phyloP scores from a whole-genome alignment of 2,888 invertebrate species.

The Cosmia trapezina region DNA sequence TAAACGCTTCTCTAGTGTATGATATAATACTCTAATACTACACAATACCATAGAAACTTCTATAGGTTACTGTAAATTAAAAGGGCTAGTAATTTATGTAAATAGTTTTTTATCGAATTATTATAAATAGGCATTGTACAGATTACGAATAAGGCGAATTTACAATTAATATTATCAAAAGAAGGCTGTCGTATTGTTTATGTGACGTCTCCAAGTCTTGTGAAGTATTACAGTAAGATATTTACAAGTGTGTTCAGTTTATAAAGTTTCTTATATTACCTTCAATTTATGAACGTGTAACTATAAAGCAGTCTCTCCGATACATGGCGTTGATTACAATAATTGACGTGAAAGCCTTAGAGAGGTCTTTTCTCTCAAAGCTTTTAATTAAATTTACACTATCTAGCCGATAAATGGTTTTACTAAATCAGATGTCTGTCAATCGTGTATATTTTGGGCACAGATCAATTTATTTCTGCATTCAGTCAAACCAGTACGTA shows the following conservation, averaged over 20 bases:
- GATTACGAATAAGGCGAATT: conserved; percentile 62
- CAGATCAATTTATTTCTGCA: conserved; percentile 49
- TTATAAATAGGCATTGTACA: conserved; percentile 60
- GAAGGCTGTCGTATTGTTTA: conserved; percentile 54
- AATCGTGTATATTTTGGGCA: conserved; percentile 57
- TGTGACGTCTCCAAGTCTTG: conserved; percentile 48
- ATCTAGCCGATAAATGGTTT: conserved; percentile 52
- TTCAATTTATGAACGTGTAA: conserved; percentile 14
- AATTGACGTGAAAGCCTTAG: conserved; percentile 39
- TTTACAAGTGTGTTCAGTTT: conserved; percentile 29
- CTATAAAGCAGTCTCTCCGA: conserved; percentile 40
- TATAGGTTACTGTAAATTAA: conserved; percentile 43
- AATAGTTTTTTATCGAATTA: conserved; percentile 59
- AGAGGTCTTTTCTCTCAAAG: conserved; percentile 46
- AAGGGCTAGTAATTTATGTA: conserved; percentile 53
- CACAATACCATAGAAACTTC: conserved; percentile 49
- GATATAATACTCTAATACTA: conserved; percentile 59
- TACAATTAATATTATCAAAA: conserved; percentile 60
- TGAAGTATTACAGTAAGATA: conserved; percentile 61
- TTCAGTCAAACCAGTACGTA: conserved; percentile 63
- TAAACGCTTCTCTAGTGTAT: conserved; percentile 17
- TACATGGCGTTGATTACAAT: conserved; percentile 39
- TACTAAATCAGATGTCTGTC: conserved; percentile 37
- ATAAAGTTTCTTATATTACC: conserved; percentile 15
- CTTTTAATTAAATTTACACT: conserved; percentile 50